Base-by-base conservation (phyloP, 2,797 vertebrate species). In the Pantherophis alleghaniensis region DNA sequence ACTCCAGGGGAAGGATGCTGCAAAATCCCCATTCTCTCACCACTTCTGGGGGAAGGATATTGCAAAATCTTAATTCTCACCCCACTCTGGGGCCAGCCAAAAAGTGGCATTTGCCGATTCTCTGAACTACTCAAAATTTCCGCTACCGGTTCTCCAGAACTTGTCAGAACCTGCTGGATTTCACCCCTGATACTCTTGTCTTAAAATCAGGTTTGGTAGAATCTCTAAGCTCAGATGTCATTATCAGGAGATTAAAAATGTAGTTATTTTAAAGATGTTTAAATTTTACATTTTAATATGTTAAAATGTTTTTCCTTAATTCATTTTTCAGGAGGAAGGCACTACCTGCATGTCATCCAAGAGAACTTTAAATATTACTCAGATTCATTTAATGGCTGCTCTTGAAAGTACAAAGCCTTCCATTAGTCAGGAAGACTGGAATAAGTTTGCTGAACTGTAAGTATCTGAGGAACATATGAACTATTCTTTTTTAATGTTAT, bases 401-500 rank as follows among this genome's bases (percentile, higher is more conserved):
- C 97, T 99, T 94, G 95, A 96, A 89, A 96, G 93, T 88, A 99
- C 98, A 93, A 98, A 98, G 94, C 98, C 98, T 0, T 99, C 99
- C 69, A 97, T 99, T 92, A 98, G 97, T 96, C 98, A 97, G 94
- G 98, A 98, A 0, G 99, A 99, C 97, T 99, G 99, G 99, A 98
- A 96, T 93, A 98, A 96, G 96, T 99, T 99, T 97, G 95, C 96
- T 94, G 98, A 98, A 90, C 97, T 99, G 99, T 99, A 97, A 99
- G 99, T 94, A 37, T 83, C 74, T 83, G 37, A 83, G 20, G 74
- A 83, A 83, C 7, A 24, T 47, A 79, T 42, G 74, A 79, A 42
- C 92, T 90, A 47, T 20, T 89, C 5, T 42, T 88, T 91, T 87
- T 66, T 26, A 86, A 88, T n/a, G 12, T 10, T 60, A 14, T 6